These are phyloP conservation scores for Yasuhikotakia modesta DNA, from an alignment of 2,797 vertebrate species.

Conservation along the genomic window DNA sequence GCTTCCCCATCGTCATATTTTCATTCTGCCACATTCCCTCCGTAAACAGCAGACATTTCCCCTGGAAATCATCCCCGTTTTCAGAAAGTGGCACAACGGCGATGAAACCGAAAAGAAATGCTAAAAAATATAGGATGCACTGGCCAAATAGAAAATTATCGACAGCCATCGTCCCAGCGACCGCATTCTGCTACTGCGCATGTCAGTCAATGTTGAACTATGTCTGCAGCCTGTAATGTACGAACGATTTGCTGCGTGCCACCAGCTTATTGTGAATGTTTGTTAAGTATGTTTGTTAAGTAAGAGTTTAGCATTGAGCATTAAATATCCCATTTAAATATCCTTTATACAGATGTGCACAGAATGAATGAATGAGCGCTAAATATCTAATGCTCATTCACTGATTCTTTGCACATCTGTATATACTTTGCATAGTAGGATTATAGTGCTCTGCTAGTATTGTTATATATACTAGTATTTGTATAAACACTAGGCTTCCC, in stretches of 20 bases:
- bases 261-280: too few species aligned
- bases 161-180: slow-evolving; percentile 79
- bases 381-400: too few species aligned
- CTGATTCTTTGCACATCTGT: too few species aligned
- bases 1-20: slow-evolving; percentile 91
- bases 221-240: not conserved
- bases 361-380: too few species aligned
- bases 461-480: not conserved
- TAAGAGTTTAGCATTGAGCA: too few species aligned
- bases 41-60: slow-evolving; percentile 93
- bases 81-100: slow-evolving; percentile 92
- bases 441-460: too few species aligned
- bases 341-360: too few species aligned
- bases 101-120: slow-evolving; percentile 91
- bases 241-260: not conserved
- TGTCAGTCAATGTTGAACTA: slow-evolving; percentile 10
- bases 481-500: not conserved
- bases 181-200: slow-evolving; percentile 34
- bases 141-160: slow-evolving; percentile 88
- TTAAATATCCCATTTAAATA: too few species aligned
- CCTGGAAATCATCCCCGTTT: slow-evolving; percentile 90
- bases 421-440: too few species aligned
- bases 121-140: slow-evolving; percentile 88
- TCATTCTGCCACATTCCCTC: slow-evolving; percentile 96
- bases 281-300: too few species aligned